A percentile compares a stretch with the other conserved stretches of the same genome.
Evolutionary conservation across 2,797 vertebrate species (phyloP).

Genomic region (Tapirus indicus): DNA sequence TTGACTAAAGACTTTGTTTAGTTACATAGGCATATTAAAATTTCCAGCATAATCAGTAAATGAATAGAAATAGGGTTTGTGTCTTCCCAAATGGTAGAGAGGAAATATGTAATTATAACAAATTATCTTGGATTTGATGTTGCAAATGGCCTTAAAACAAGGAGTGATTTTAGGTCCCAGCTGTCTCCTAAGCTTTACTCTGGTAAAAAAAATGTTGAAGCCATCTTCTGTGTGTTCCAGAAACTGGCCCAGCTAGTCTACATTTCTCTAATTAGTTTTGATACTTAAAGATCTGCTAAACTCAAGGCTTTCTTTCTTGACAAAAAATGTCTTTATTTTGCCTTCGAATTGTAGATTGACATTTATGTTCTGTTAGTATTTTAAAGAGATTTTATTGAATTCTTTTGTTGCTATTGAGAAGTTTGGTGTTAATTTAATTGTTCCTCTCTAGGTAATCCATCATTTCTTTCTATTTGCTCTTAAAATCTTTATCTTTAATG

Average conservation of each 20-base stretch:
- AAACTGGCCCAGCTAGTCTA: neutral
- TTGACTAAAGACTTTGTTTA: neutral
- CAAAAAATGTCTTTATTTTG: slow-evolving; percentile 5
- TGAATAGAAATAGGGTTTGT: neutral
- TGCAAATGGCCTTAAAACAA: neutral
- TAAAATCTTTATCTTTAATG: neutral
- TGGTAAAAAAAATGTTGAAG: neutral
- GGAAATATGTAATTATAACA: neutral
- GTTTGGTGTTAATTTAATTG: neutral
- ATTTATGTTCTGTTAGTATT: neutral
- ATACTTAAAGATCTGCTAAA: neutral
- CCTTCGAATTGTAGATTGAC: neutral
- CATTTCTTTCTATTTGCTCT: neutral
- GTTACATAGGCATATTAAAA: neutral
- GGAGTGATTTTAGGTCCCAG: neutral
- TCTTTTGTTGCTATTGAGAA: neutral
- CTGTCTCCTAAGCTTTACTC: neutral
- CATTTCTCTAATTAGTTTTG: neutral
- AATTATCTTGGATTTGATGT: neutral
- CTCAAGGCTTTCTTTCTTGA: neutral
- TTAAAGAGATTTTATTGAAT: neutral
- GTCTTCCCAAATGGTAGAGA: neutral
- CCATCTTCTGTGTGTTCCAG: neutral
- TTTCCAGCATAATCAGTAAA: neutral
- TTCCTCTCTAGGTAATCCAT: neutral